A percentile compares a stretch with the other conserved stretches of the same genome.
These are phyloP conservation scores for Leptogaster cylindrica DNA, from an alignment of 2,888 invertebrate genomes.

Conservation along the genomic window DNA sequence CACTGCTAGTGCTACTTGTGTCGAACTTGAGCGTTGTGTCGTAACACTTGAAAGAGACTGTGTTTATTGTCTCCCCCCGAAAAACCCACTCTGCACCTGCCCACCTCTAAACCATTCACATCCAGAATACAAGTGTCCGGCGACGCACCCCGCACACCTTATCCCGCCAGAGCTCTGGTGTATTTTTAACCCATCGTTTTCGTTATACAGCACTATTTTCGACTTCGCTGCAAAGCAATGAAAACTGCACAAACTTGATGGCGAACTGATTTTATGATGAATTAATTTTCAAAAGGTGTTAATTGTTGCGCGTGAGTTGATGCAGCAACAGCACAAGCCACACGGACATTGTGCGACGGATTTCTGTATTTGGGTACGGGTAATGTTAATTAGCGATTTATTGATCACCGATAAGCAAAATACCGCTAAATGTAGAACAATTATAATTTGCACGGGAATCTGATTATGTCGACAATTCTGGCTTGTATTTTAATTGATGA, in stretches of 20 bases:
- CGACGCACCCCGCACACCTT: not conserved
- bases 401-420: no score
- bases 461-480: no score
- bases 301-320: conserved; percentile 1
- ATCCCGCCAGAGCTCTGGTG: not conserved
- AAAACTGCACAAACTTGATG: not conserved
- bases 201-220: conserved; percentile 17
- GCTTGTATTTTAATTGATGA: no score
- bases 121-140: no score
- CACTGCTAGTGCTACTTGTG: no score
- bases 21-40: not conserved
- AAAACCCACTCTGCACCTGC: no score
- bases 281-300: conserved; percentile 33
- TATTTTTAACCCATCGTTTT: conserved; percentile 23
- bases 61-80: conserved; percentile 3
- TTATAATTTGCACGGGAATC: no score
- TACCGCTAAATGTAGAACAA: no score
- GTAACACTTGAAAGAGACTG: conserved; percentile 4
- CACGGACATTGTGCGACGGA: no score
- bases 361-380: no score
- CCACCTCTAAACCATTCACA: no score
- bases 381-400: no score
- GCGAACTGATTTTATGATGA: conserved; percentile 21
- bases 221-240: conserved; percentile 1
- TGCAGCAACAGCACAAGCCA: conserved; percentile 8